phyloP scores from a whole-genome alignment of 2,888 invertebrate genomes.

The Mylabris sibirica region DNA sequence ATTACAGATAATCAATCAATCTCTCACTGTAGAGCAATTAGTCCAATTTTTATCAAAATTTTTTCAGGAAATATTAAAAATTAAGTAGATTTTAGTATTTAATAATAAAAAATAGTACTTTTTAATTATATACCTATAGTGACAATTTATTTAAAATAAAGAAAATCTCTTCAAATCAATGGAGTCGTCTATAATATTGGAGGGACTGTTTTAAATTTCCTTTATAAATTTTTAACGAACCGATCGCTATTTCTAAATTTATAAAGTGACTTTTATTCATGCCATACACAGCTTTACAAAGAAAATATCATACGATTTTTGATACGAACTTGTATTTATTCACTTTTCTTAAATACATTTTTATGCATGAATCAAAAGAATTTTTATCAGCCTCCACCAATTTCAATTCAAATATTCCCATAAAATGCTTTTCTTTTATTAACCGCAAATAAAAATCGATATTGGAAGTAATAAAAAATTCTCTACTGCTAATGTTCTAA shows the following conservation, averaged over 20 bases:
- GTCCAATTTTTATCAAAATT: too few relatives aligned
- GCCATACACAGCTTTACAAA: conserved; percentile 25
- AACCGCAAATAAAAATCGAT: conserved; percentile 19
- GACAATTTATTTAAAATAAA: background rate
- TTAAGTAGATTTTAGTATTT: too few relatives aligned
- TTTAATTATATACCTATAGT: too few relatives aligned
- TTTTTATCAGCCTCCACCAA: conserved; percentile 30
- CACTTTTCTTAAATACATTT: conserved; percentile 7
- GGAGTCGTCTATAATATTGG: too few relatives aligned
- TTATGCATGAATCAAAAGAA: conserved; percentile 42
- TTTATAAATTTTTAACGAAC: conserved; percentile 23
- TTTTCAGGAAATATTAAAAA: too few relatives aligned
- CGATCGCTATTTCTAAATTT: conserved; percentile 15
- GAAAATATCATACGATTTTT: conserved; percentile 39
- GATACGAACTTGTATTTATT: conserved; percentile 46
- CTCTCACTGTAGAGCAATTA: too few relatives aligned
- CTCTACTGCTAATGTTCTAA: conserved; percentile 29
- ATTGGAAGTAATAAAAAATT: conserved; percentile 15
- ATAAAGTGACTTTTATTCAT: conserved; percentile 28
- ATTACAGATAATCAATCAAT: too few relatives aligned
- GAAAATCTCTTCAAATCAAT: background rate
- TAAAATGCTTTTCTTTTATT: conserved; percentile 20
- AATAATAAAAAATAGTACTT: too few relatives aligned
- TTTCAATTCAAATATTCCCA: conserved; percentile 17
- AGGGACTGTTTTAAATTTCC: background rate